Base-by-base conservation (phyloP, 2,113 vertebrate genomes). In the Onychostruthus taczanowskii region DNA sequence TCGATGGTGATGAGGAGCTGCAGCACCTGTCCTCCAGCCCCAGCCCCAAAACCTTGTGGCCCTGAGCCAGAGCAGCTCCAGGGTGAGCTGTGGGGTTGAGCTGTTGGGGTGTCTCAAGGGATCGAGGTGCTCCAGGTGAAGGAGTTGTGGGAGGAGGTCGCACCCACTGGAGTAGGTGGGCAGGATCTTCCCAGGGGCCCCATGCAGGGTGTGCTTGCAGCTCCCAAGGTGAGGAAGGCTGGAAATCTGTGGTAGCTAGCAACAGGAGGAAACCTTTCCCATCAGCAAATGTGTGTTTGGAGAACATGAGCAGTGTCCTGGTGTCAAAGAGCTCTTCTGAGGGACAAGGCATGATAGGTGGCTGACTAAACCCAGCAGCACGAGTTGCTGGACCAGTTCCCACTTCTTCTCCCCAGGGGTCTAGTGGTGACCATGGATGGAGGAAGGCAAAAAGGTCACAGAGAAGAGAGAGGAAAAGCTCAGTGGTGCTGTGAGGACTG, bases 221-320 rank as follows among this genome's bases (percentile, higher is more conserved):
- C 2, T 80, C 33, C 23, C 1, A 9, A 11, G 28, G 13, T 22
- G 24, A 46, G 31, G 19, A 62, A 39, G 56, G 7, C 14, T 82
- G 70, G 50, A 66, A 85, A 33, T 74, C 9, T 52, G 37, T 41
- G 35, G 9, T 27, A 58, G 6, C 61, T 74, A 9, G 24, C 55
- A 84, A 10, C 30, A 58, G 66, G 49, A 83, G 27, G 18, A 75
- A 53, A 72, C 8, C 8, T 49, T 74, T 41, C 23, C 41, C 0
- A 0, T 4, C 0, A 1, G 23, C 16, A 64, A 16, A 31, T 0
- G 0, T 11, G 8, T 4, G 0, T 72, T 89, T 90, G 30, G 30
- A 43, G 41, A 52, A 52, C 20, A 30, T 0, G 1, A 63, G 10
- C 8, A 11, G 39, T 43, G 26, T 14, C 19, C 13, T 50, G 15